Evolutionary conservation across 1,140 invertebrate species (phyloP), one percentile per base, ranked within the genome.

Genomic region (Solenopsis fugax): DNA sequence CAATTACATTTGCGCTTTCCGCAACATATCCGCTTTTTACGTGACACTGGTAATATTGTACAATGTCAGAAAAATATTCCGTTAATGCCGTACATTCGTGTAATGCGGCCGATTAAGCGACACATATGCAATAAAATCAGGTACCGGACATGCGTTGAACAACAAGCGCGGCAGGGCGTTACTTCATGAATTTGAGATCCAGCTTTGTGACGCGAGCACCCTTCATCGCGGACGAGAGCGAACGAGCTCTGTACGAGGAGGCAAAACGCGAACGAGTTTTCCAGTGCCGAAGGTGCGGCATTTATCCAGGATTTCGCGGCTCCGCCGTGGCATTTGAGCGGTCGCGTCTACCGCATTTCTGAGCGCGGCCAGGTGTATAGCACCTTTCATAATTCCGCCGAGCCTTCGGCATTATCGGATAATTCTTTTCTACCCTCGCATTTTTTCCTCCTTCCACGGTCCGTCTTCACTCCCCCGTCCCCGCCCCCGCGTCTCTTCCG

Each of bases 391-490:
- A 90, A 91, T 91, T 91, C 85, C 76, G 48, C 37, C 13, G 76
- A 88, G 84, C 87, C 89, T 48, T 60, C 87, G 80, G 90, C 90
- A 29, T 91, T 91, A 90, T 90, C 81, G 89, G 89, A 91, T 89
- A 91, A 91, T 91, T 89, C 90, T 85, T 86, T 91, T 88, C 86
- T 60, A 24, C 60, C n/a, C 82, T 62, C 48, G 75, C 58, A 72
- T 82, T 64, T 77, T 86, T 77, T 21, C 67, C 62, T 34, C 72
- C 73, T 75, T 21, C 48, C 34, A 48, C 41, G 52, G 18, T 87
- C 50, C 50, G n/a, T 56, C 56, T 29, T 84, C 62, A 69, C 29
- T n/a, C 50, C 9, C 48, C 24, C 24, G 24, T n/a, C 67, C 73
- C 67, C 29, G 0, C 29, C 24, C 58, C 9, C 48, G 37, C 24